phyloP scores from a whole-genome alignment of 2,888 invertebrate genomes.

The Cerastoderma edule region DNA sequence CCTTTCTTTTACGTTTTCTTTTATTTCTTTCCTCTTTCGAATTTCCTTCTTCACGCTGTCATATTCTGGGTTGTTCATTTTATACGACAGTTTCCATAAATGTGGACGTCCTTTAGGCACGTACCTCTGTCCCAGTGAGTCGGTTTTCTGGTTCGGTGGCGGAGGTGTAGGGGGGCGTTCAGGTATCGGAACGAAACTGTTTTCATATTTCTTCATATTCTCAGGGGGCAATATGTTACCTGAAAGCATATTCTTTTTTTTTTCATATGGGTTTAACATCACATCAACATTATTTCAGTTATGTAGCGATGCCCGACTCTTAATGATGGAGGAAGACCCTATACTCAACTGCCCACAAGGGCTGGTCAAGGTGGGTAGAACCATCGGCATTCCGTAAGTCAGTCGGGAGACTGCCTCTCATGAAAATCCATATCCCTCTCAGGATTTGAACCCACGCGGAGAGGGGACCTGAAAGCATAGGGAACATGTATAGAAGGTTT shows the following conservation, averaged over 20 bases:
- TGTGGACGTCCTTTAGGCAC: constrained; percentile 73
- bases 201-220: constrained; percentile 80
- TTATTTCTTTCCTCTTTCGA: constrained; percentile 62
- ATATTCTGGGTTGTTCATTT: constrained; percentile 80
- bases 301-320: too few relatives aligned
- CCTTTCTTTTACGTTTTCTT: constrained; percentile 51
- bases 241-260: constrained; percentile 47
- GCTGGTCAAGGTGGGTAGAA: too few relatives aligned
- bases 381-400: too few relatives aligned
- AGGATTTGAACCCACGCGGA: too few relatives aligned
- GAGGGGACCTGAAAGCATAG: too few relatives aligned
- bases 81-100: constrained; percentile 80
- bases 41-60: constrained; percentile 73
- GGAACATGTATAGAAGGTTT: too few relatives aligned
- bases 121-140: constrained; percentile 78
- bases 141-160: constrained; percentile 72
- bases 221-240: constrained; percentile 82
- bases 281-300: too few relatives aligned
- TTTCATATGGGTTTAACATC: not conserved
- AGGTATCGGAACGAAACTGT: constrained; percentile 75
- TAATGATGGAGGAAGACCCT: too few relatives aligned
- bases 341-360: too few relatives aligned
- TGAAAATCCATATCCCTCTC: too few relatives aligned
- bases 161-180: constrained; percentile 72
- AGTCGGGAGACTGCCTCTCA: too few relatives aligned